A percentile compares a stretch with the other conserved stretches of the same genome.
Evolutionary conservation across 1,140 invertebrate genomes (phyloP).

Genomic region (Neodiprion lecontei): DNA sequence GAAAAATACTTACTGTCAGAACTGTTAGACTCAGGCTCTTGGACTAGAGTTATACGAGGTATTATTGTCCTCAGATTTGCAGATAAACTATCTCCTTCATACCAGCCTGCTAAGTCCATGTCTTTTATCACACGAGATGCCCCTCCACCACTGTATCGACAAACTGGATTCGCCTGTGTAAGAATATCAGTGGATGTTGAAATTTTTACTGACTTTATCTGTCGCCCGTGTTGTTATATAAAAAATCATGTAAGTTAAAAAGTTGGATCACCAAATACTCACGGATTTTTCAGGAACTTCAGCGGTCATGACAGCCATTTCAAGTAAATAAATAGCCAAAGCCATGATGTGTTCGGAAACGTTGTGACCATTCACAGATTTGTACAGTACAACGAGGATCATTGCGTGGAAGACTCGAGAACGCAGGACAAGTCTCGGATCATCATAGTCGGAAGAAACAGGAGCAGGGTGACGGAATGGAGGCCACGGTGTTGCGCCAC

Average conservation of each 20-base stretch:
- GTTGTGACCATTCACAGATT: conserved; percentile 77
- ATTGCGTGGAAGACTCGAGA: conserved; percentile 87
- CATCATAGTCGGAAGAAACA: conserved; percentile 71
- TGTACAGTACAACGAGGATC: conserved; percentile 83
- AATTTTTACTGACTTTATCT: conserved; percentile 12
- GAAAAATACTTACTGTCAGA: conserved; percentile 62
- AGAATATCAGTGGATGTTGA: conserved; percentile 25
- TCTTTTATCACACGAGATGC: conserved; percentile 61
- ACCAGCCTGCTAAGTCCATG: conserved; percentile 76
- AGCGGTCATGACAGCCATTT: conserved; percentile 78
- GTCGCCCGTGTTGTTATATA: no score
- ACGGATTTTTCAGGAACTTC: conserved; percentile 61
- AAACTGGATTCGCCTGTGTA: conserved; percentile 54
- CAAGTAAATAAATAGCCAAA: conserved; percentile 84
- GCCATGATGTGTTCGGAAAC: conserved; percentile 87
- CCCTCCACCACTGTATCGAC: conserved; percentile 47
- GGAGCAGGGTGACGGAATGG: conserved; percentile 78
- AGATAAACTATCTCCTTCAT: conserved; percentile 76
- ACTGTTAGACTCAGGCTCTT: conserved; percentile 65
- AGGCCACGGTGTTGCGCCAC: conserved; percentile 78
- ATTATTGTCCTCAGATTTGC: conserved; percentile 82
- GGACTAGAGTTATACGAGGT: conserved; percentile 67
- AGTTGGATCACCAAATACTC: conserved; percentile 29
- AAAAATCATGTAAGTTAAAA: background rate
- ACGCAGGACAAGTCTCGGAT: conserved; percentile 74